phyloP scores from a whole-genome alignment of 1,140 invertebrate genomes.

The Diachasma alloeum region DNA sequence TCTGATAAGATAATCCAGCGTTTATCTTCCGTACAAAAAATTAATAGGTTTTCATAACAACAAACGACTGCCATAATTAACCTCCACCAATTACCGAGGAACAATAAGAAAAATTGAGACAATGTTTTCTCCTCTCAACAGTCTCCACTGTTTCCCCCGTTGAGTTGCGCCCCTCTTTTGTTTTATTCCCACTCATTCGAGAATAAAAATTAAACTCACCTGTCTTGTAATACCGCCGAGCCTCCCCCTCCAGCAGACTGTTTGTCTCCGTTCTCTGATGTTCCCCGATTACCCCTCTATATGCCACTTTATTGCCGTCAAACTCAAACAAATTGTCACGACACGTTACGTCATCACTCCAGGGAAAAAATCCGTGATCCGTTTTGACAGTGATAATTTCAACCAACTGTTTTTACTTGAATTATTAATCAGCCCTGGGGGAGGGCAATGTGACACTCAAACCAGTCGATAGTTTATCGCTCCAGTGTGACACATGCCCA shows the following conservation, averaged over 20 bases:
- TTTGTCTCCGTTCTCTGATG: background rate
- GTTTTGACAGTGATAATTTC: background rate
- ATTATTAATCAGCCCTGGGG: background rate
- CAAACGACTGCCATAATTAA: too few species aligned
- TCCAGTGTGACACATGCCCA: background rate
- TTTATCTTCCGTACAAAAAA: background rate
- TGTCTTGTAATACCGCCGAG: background rate
- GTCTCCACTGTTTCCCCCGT: too few species aligned
- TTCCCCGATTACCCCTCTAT: background rate
- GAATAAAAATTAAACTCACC: background rate
- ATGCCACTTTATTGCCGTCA: background rate
- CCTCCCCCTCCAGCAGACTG: background rate
- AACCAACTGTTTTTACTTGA: background rate
- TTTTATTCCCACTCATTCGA: background rate
- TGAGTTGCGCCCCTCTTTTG: too few species aligned
- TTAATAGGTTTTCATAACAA: too few species aligned
- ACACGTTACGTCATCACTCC: conserved; percentile 33
- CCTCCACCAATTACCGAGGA: too few species aligned
- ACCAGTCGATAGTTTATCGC: background rate
- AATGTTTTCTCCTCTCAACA: too few species aligned
- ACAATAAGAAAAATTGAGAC: too few species aligned
- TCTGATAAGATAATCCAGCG: background rate
- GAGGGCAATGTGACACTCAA: background rate
- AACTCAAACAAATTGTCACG: conserved; percentile 13
- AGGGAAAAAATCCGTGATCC: conserved; percentile 24